Conservation (phyloP, 2,113 vertebrate genomes). For the Macroglossus sobrinus region DNA sequence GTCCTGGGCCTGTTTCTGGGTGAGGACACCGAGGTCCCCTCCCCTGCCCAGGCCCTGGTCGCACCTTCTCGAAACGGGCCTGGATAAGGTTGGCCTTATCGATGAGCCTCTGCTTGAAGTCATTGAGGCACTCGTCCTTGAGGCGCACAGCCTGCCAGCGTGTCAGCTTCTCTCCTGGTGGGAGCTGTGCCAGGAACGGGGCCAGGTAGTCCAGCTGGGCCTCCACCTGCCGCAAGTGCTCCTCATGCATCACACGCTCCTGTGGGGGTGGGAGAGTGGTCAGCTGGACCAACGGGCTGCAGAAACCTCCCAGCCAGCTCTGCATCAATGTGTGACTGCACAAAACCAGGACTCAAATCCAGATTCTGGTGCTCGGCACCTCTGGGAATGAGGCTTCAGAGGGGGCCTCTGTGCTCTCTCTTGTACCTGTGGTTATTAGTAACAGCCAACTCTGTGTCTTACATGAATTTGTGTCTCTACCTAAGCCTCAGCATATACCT, state of each 20-base stretch:
- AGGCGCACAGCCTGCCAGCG: slow-evolving; percentile 76
- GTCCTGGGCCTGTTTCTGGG: not conserved
- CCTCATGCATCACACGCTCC: slow-evolving; percentile 78
- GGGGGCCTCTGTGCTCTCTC: not conserved
- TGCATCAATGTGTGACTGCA: accelerated
- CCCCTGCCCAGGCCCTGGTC: not conserved
- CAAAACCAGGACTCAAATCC: not conserved
- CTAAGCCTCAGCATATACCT: not conserved
- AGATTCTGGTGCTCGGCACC: accelerated
- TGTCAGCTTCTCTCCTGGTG: slow-evolving; percentile 71
- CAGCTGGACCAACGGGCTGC: not conserved
- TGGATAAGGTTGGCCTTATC: slow-evolving; percentile 86
- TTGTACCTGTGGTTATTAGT: not conserved
- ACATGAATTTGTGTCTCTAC: not conserved
- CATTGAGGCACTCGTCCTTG: slow-evolving; percentile 79
- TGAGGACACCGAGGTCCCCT: not conserved
- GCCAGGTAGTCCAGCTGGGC: slow-evolving; percentile 86
- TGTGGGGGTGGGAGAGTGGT: not conserved
- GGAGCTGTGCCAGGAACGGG: slow-evolving; percentile 80
- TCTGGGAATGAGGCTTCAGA: not conserved
- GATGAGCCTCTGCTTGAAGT: slow-evolving; percentile 81
- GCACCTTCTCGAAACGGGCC: slow-evolving; percentile 85
- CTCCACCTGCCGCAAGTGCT: slow-evolving; percentile 75
- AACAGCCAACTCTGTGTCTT: not conserved
- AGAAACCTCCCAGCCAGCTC: not conserved